Conservation (phyloP, 2,113 vertebrate species). For the Poeciliopsis prolifica region DNA sequence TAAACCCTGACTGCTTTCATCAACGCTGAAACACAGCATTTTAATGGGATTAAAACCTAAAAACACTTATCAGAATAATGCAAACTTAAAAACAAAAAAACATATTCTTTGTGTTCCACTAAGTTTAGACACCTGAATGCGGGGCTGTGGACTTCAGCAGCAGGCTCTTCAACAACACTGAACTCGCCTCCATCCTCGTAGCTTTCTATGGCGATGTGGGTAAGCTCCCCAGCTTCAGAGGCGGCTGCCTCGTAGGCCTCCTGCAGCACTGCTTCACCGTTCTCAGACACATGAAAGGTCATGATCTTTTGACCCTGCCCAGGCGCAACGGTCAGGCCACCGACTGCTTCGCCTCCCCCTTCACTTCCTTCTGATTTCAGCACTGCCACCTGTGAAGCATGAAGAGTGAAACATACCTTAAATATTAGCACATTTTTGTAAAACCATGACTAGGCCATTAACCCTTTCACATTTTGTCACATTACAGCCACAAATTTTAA, state of each 20-base stretch:
- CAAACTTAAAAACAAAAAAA: neutral
- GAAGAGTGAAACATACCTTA: neutral
- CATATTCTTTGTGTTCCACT: neutral
- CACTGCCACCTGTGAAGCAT: constrained; percentile 76
- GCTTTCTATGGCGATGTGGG: constrained; percentile 86
- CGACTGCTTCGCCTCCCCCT: constrained; percentile 67
- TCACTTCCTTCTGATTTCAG: constrained; percentile 84
- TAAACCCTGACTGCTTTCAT: constrained; percentile 75
- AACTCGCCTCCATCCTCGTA: constrained; percentile 81
- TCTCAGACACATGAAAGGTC: constrained; percentile 88
- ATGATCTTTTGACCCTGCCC: constrained; percentile 83
- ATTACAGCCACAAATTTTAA: neutral
- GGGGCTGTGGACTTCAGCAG: constrained; percentile 83
- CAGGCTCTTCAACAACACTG: constrained; percentile 83
- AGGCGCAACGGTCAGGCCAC: constrained; percentile 41
- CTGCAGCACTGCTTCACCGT: constrained; percentile 78
- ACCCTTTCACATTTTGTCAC: neutral
- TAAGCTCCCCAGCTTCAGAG: constrained; percentile 77
- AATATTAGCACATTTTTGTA: neutral
- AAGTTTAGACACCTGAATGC: constrained; percentile 65
- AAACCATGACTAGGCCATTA: neutral
- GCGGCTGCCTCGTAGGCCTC: constrained; percentile 77
- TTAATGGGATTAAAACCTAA: neutral
- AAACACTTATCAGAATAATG: neutral
- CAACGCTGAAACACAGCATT: constrained; percentile 62